These are phyloP conservation scores for Lordiphosa fenestrarum DNA, from an alignment of 2,888 invertebrate species.

Conservation along the genomic window DNA sequence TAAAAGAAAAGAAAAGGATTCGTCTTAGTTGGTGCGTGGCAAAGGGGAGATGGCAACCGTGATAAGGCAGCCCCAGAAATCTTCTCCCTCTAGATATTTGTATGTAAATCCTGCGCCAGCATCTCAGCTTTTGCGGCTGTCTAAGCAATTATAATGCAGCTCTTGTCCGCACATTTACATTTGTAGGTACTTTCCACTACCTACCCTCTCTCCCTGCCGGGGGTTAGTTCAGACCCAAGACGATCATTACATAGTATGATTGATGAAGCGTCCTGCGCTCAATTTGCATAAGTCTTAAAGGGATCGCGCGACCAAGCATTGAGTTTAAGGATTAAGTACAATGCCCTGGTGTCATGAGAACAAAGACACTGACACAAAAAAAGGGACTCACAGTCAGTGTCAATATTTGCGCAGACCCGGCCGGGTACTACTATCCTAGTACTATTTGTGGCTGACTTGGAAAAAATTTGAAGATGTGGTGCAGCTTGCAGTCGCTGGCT, in stretches of 20 bases:
- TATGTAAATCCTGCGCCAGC: slow-evolving; percentile 30
- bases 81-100: background rate
- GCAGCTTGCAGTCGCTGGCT: too few relatives aligned
- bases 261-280: slow-evolving; percentile 48
- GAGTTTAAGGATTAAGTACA: slow-evolving; percentile 37
- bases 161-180: slow-evolving; percentile 36
- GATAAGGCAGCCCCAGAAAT: slow-evolving; percentile 2
- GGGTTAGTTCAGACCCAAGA: slow-evolving; percentile 18
- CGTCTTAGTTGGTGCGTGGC: slow-evolving; percentile 32
- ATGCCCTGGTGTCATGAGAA: slow-evolving; percentile 43
- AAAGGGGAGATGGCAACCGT: background rate
- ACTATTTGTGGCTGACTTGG: too few relatives aligned
- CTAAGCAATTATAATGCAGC: slow-evolving; percentile 59
- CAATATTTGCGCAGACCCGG: slow-evolving; percentile 36
- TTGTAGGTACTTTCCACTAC: slow-evolving; percentile 20
- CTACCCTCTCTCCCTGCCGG: background rate
- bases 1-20: slow-evolving; percentile 31
- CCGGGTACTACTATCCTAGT: too few relatives aligned
- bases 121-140: slow-evolving; percentile 37
- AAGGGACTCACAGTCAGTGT: slow-evolving; percentile 18
- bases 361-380: slow-evolving; percentile 36
- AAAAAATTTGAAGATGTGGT: too few relatives aligned
- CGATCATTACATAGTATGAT: slow-evolving; percentile 59
- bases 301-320: slow-evolving; percentile 26
- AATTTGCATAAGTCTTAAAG: slow-evolving; percentile 58